phyloP scores from a whole-genome alignment of 2,797 vertebrate species.

The Thunnus albacares region DNA sequence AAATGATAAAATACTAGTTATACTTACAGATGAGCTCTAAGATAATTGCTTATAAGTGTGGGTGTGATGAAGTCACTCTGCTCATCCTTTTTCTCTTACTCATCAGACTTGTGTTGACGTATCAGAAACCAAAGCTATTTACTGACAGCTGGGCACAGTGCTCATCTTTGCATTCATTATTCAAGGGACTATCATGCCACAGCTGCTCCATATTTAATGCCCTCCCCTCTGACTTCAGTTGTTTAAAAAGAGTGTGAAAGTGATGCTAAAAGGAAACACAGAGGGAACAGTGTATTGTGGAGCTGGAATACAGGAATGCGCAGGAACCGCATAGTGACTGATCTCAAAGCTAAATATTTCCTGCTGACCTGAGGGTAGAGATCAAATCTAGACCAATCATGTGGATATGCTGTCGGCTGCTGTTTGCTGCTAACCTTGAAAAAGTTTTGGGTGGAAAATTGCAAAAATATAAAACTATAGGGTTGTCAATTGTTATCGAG shows the following conservation, averaged over 20 bases:
- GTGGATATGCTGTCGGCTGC: slow-evolving; percentile 37
- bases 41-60: slow-evolving; percentile 60
- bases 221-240: slow-evolving; percentile 64
- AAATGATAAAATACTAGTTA: slow-evolving; percentile 21
- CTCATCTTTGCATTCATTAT: slow-evolving; percentile 83
- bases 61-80: slow-evolving; percentile 55
- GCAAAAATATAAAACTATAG: slow-evolving; percentile 4
- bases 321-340: slow-evolving; percentile 41
- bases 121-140: slow-evolving; percentile 73
- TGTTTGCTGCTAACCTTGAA: slow-evolving; percentile 40
- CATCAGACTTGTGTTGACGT: slow-evolving; percentile 54
- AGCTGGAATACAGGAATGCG: slow-evolving; percentile 25
- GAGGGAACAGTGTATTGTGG: slow-evolving; percentile 18
- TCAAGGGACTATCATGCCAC: slow-evolving; percentile 74
- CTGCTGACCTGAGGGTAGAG: slow-evolving; percentile 59
- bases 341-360: slow-evolving; percentile 53
- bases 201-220: slow-evolving; percentile 78
- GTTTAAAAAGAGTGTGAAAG: slow-evolving; percentile 57
- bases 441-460: slow-evolving; percentile 36
- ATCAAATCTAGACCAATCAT: slow-evolving; percentile 63
- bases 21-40: slow-evolving; percentile 41
- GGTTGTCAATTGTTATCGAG: slow-evolving; percentile 7
- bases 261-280: slow-evolving; percentile 49
- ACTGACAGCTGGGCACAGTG: slow-evolving; percentile 71
- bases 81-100: slow-evolving; percentile 57